Base-by-base conservation (phyloP, 2,113 vertebrate genomes). In the Rhinolophus sinicus region DNA sequence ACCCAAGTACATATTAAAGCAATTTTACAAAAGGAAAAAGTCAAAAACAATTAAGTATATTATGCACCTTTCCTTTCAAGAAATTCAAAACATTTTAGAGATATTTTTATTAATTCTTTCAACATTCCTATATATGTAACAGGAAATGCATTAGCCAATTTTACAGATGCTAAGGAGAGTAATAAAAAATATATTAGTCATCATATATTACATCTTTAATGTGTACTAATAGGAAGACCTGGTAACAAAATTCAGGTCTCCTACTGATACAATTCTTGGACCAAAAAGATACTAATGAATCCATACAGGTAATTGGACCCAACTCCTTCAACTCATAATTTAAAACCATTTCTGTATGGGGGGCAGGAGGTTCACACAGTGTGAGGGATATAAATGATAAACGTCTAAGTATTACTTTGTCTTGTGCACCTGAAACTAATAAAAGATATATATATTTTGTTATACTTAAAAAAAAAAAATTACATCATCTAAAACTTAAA, bases 21-120 rank as follows among this genome's bases (percentile, higher is more conserved):
- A 96, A 88, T 87, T 96, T 96, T 91, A 94, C 35, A 54, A 80
- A 88, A 78, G 40, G 50, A 89, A 91, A 83, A 85, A 58, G 58
- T 9, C 52, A 87, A 88, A 81, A 58, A 40, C 16, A 69, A 78
- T 84, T 58, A 84, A 94, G 18, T 56, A 65, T 33, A 94, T 76
- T 47, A 94, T 70, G 67, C 4, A 94, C 2, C 15, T 76, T 93
- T 80, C 84, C 60, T 95, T 93, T 54, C 47, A 96, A 90, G 22
- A 92, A 94, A 40, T 78, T 96, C 73, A 90, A 76, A 95, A 80
- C 40, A 94, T 60, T 80, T 90, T 84, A 89, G 50, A 44, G 50
- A 33, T 64, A 92, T 52, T 28, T 92, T 96, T 58, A 80, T 40
- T 85, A 89, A 92, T 92, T 93, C 26, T 96, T 88, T 89, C 83